These are phyloP conservation scores for Saturnia japonica DNA, from an alignment of 2,888 invertebrate genomes.

Conservation along the genomic window DNA sequence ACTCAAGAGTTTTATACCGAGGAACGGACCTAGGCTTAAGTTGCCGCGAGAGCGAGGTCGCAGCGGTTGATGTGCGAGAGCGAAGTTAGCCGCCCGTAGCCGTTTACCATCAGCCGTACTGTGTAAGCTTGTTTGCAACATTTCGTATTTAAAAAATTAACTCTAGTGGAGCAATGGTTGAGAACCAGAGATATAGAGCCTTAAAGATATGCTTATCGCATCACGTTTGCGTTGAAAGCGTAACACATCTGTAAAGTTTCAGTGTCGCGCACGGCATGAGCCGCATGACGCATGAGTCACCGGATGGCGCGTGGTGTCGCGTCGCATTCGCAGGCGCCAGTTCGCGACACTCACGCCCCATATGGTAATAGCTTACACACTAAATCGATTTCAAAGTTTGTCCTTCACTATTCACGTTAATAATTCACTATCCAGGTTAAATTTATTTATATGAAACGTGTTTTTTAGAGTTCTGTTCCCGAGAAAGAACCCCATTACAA, in stretches of 20 bases:
- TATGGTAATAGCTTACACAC: conserved; percentile 32
- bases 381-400: not conserved
- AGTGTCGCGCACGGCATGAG: conserved; percentile 33
- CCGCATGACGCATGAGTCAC: too few relatives aligned
- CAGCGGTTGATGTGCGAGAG: too few relatives aligned
- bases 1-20: too few relatives aligned
- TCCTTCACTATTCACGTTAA: conserved; percentile 8
- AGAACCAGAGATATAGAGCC: not conserved
- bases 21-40: too few relatives aligned
- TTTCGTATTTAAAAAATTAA: too few relatives aligned
- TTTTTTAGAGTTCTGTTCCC: not conserved
- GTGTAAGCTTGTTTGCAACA: too few relatives aligned
- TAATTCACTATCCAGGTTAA: conserved; percentile 3
- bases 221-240: conserved; percentile 7
- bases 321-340: conserved; percentile 29
- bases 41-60: too few relatives aligned
- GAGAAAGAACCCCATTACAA: not conserved
- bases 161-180: too few relatives aligned
- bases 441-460: not conserved
- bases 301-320: conserved; percentile 48
- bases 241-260: not conserved
- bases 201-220: not conserved
- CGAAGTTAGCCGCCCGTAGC: too few relatives aligned
- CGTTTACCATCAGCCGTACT: too few relatives aligned
- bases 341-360: conserved; percentile 38